Evolutionary conservation across 1,140 invertebrate genomes (phyloP), one percentile per base, ranked within the genome.

Genomic region (Caenorhabditis brenneri): DNA sequence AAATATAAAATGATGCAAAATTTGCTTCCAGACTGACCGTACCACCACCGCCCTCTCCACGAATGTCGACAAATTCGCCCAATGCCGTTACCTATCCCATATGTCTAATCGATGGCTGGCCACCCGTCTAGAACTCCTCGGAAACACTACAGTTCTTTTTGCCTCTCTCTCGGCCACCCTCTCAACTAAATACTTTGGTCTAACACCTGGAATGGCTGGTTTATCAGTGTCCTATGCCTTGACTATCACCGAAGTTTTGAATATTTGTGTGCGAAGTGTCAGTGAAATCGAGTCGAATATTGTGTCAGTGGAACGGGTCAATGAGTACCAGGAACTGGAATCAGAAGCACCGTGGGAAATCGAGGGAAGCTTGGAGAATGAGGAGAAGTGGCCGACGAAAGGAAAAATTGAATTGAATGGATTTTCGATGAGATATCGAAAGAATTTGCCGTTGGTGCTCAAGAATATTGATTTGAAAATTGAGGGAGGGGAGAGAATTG

Each of bases 151-250:
- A 2, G 88, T 93, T 7, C 69, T 82, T 29, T 82, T 91, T 87
- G 91, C 93, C 9, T 89, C 92, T 7, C 85, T 93, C 48, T 93
- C 93, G 39, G 86, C 89, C 51, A 60, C 82, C 22, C 85, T 88
- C 19, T 87, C 86, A 12, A 87, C 88, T 12, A 83, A 88, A 12
- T 91, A 87, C 27, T 88, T 88, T 49, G 91, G 92, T 29, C 93
- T 93, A 46, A 93, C 94, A 92, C 92, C 94, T 87, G 91, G 91
- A 46, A 90, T 91, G 83, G 88, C 91, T 46, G 91, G 91, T 2
- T 85, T 91, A 19, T 88, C 91, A 6, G 87, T 91, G 15, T 86
- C 86, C 10, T 89, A 91, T 86, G 88, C 91, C 33, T 53, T 91
- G 5, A 51, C 80, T 36, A 86, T 86, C 69, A 86, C 84, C 9